A percentile compares a stretch with the other conserved stretches of the same genome.
phyloP scores from a whole-genome alignment of 2,888 invertebrate species.

The Cerceris ruficornis region DNA sequence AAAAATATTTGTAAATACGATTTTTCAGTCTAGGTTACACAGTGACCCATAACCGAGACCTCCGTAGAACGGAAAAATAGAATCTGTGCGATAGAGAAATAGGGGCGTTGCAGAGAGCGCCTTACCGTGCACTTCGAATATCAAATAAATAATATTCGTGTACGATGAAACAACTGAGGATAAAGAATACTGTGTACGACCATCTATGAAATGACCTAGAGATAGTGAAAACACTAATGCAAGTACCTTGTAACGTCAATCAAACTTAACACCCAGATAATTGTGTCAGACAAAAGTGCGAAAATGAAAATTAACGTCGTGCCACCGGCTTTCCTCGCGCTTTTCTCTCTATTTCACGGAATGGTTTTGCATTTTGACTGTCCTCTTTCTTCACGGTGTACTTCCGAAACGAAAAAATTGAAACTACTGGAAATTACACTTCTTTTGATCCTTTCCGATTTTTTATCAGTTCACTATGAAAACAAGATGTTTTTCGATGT shows the following conservation, averaged over 20 bases:
- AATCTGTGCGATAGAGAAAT: constrained; percentile 9
- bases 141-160: not conserved
- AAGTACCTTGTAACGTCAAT: constrained; percentile 26
- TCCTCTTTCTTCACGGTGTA: too few relatives aligned
- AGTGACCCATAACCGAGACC: not conserved
- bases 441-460: too few relatives aligned
- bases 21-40: too few relatives aligned
- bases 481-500: too few relatives aligned
- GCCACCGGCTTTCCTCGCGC: not conserved
- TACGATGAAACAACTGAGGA: not conserved
- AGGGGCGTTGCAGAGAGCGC: not conserved
- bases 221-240: constrained; percentile 26
- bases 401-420: too few relatives aligned
- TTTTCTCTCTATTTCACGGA: too few relatives aligned
- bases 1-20: not conserved
- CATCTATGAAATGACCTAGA: not conserved
- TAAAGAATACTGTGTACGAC: not conserved
- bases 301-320: constrained; percentile 1
- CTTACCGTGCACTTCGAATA: too few relatives aligned
- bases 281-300: not conserved
- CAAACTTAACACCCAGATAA: not conserved
- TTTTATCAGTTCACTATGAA: too few relatives aligned
- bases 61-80: constrained; percentile 13
- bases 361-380: too few relatives aligned
- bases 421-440: too few relatives aligned